phyloP scores from a whole-genome alignment of 2,113 vertebrate species.

The Brachionichthys hirsutus region DNA sequence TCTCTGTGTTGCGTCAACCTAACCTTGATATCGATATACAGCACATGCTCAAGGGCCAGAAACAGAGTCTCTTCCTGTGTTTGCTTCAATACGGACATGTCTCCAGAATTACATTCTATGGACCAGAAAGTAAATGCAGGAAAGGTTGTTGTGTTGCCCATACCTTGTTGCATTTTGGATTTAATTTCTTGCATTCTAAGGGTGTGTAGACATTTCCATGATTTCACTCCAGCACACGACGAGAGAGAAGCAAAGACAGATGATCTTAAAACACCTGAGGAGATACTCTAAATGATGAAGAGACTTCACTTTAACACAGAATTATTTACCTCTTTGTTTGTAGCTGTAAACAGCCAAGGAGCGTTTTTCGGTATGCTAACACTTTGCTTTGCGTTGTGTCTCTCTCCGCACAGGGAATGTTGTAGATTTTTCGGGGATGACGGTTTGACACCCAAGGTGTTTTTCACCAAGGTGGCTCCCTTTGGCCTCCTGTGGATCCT shows the following conservation, averaged over 20 bases:
- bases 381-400: conserved; percentile 24
- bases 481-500: conserved; percentile 95
- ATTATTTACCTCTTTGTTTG: too few species aligned
- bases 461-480: conserved; percentile 93
- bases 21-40: not conserved
- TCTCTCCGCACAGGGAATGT: conserved; percentile 87
- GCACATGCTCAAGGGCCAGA: conserved; percentile 8
- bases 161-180: too few species aligned
- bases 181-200: too few species aligned
- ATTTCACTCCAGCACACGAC: not conserved
- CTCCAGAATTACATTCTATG: conserved; percentile 1
- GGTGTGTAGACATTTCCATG: too few species aligned
- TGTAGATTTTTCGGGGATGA: conserved; percentile 93
- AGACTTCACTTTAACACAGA: too few species aligned
- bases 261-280: not conserved
- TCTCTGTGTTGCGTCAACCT: not conserved
- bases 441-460: conserved; percentile 92
- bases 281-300: too few species aligned
- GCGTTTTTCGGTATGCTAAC: not conserved
- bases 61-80: not conserved
- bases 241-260: not conserved
- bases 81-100: conserved; percentile 5
- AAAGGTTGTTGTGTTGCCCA: too few species aligned
- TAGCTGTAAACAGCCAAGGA: too few species aligned
- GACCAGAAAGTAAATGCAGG: too few species aligned